Conservation (phyloP, 2,888 invertebrate species). For the Eueremaeus valkanovi region DNA sequence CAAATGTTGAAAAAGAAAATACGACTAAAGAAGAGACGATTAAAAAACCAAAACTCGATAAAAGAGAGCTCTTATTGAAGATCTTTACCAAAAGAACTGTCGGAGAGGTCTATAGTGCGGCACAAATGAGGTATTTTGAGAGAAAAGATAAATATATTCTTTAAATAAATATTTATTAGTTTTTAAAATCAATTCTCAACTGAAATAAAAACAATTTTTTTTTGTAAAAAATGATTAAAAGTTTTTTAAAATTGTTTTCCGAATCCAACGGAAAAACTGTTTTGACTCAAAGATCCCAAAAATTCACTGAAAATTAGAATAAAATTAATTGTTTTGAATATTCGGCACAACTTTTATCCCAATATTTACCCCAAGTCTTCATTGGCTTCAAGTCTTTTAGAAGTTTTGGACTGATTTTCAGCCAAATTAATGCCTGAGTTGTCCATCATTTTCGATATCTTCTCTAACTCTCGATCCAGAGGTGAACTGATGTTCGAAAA, state of each 20-base stretch:
- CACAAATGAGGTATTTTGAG: conserved; percentile 56
- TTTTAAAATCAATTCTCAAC: no score
- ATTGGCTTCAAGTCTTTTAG: background rate
- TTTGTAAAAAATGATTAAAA: background rate
- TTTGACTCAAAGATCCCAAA: conserved; percentile 25
- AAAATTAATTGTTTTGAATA: background rate
- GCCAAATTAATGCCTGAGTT: background rate
- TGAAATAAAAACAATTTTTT: no score
- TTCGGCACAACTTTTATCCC: background rate
- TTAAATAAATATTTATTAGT: background rate
- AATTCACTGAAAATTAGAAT: conserved; percentile 22
- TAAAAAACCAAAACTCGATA: background rate
- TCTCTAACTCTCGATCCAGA: conserved; percentile 38
- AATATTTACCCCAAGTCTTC: conserved; percentile 27
- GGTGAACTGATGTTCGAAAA: conserved; percentile 21
- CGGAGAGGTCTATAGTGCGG: conserved; percentile 69
- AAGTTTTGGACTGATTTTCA: background rate
- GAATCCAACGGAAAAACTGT: conserved; percentile 5
- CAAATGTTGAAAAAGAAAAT: conserved; percentile 10
- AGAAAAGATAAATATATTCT: conserved; percentile 45
- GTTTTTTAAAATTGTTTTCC: conserved; percentile 28
- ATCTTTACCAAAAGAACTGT: conserved; percentile 61
- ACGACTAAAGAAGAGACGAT: background rate
- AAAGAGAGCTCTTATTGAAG: conserved; percentile 6
- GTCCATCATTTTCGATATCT: conserved; percentile 39